Conservation (phyloP, 2,113 vertebrate species). For the Vanacampus margaritifer region DNA sequence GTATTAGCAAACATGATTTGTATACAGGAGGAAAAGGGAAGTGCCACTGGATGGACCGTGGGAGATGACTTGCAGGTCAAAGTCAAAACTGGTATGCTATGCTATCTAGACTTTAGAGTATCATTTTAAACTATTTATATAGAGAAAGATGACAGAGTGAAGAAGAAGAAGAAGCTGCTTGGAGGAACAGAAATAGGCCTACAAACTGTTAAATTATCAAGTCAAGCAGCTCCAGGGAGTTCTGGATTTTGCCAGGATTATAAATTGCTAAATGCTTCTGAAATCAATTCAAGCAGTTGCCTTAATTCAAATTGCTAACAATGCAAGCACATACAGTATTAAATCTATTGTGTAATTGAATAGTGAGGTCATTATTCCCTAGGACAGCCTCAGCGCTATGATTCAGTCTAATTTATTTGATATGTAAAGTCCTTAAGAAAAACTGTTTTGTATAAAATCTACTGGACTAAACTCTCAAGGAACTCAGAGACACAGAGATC, state of each 20-base stretch:
- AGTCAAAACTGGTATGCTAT: background rate
- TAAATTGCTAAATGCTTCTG: background rate
- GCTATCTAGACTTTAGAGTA: too few species aligned
- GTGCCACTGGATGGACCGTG: background rate
- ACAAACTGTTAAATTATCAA: background rate
- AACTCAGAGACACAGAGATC: too few species aligned
- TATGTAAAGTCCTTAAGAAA: too few species aligned
- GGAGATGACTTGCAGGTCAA: background rate
- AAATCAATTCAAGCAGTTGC: background rate
- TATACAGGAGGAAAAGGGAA: background rate
- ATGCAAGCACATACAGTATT: background rate
- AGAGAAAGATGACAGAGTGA: too few species aligned
- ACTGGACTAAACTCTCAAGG: too few species aligned
- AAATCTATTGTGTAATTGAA: background rate
- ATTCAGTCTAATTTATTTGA: too few species aligned
- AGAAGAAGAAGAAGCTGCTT: background rate
- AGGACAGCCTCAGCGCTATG: too few species aligned
- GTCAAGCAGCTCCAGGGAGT: background rate
- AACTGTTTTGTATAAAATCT: too few species aligned
- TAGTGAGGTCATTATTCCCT: background rate
- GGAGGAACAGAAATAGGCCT: background rate
- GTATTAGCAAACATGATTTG: background rate
- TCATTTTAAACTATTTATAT: background rate
- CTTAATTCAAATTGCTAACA: constrained; percentile 1
- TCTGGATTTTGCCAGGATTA: constrained; percentile 1